phyloP scores from a whole-genome alignment of 1,140 invertebrate species.

The Plectrocnemia conspersa region DNA sequence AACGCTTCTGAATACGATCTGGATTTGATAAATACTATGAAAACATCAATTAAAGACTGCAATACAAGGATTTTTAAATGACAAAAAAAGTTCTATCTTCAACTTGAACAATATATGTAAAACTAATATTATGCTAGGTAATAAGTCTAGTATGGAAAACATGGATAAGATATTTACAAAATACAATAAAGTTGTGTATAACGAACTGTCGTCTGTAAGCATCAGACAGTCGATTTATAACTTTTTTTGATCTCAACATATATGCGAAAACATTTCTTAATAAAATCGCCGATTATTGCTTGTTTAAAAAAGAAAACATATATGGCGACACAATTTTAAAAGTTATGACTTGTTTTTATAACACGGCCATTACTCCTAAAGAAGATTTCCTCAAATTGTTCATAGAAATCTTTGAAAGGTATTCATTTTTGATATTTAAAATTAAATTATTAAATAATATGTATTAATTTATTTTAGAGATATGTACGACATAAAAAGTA shows the following conservation, averaged over 20 bases:
- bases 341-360: constrained; percentile 17
- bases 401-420: constrained; percentile 11
- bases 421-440: constrained; percentile 7
- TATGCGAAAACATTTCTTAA: background rate
- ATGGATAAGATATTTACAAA: background rate
- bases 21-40: background rate
- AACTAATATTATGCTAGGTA: background rate
- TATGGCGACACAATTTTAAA: constrained; percentile 14
- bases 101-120: background rate
- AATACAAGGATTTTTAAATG: background rate
- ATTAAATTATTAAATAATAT: background rate
- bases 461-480: constrained; percentile 20
- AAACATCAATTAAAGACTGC: background rate
- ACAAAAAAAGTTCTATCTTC: background rate
- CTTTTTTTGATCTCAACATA: background rate
- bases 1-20: too few species aligned
- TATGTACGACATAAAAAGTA: constrained; percentile 13
- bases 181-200: background rate
- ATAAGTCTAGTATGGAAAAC: background rate
- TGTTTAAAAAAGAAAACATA: background rate
- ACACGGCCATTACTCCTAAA: constrained; percentile 7
- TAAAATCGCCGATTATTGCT: background rate
- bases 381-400: background rate
- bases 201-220: background rate
- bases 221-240: background rate